These are phyloP conservation scores for Diacarnus erythraeanus DNA, from an alignment of 37 sponge, comb jelly and placozoan species.

Conservation along the genomic window DNA sequence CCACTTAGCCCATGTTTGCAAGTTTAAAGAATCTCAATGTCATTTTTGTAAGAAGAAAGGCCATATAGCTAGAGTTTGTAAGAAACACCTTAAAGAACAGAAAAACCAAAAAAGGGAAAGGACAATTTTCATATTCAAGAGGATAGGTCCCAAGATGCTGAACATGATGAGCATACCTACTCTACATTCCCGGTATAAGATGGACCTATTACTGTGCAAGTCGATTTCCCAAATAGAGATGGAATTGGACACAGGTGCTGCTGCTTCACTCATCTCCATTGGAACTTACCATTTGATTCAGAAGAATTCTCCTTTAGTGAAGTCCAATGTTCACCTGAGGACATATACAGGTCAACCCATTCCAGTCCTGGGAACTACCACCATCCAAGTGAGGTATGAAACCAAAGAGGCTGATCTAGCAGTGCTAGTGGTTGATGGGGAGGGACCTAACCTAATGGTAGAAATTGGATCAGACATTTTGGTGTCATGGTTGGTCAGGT, in stretches of 20 bases:
- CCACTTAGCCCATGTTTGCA: conserved; percentile 14
- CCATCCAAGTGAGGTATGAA: conserved; percentile 10
- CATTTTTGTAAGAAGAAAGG: conserved; percentile 27
- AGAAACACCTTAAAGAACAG: background rate
- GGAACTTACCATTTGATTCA: conserved; percentile 1
- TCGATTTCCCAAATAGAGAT: conserved; percentile 19
- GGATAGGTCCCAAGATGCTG: too few relatives aligned
- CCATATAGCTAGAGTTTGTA: conserved; percentile 35
- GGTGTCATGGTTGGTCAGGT: conserved; percentile 14
- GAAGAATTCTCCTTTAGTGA: too few relatives aligned
- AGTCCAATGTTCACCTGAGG: conserved; percentile 6
- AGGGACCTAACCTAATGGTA: conserved; percentile 47
- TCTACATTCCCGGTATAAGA: conserved; percentile 7
- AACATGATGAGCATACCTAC: too few relatives aligned
- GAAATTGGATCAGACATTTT: too few relatives aligned
- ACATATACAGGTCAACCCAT: conserved; percentile 49
- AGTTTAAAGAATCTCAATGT: conserved; percentile 18
- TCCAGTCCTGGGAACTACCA: conserved; percentile 16
- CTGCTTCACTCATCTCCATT: conserved; percentile 31
- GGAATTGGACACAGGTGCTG: conserved; percentile 57
- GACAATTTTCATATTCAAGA: too few relatives aligned
- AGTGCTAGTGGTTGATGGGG: conserved; percentile 31
- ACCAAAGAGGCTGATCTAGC: background rate
- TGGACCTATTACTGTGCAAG: conserved; percentile 13
- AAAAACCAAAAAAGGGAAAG: too few relatives aligned